Evolutionary conservation across 1,140 invertebrate genomes (phyloP).

Genomic region (Cotesia chilonis): DNA sequence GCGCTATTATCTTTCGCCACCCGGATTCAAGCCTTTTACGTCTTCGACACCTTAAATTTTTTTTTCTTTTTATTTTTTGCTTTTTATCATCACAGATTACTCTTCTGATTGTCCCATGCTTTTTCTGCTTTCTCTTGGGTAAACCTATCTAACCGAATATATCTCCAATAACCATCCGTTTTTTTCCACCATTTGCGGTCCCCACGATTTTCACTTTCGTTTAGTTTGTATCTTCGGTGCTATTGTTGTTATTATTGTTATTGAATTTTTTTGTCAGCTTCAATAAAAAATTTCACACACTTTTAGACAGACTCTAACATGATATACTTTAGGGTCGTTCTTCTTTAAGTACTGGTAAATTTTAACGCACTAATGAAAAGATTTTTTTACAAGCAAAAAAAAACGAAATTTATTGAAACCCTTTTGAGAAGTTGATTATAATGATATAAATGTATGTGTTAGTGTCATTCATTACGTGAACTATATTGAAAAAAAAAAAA

Average conservation of each 20-base stretch:
- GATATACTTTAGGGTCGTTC: too few relatives aligned
- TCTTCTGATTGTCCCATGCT: not conserved
- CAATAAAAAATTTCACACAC: too few relatives aligned
- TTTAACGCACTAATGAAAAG: too few relatives aligned
- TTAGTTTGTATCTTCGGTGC: not conserved
- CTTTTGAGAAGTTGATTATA: too few relatives aligned
- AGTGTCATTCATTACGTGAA: too few relatives aligned
- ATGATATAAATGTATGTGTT: too few relatives aligned
- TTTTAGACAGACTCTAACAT: too few relatives aligned
- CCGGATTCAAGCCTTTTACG: slow-evolving; percentile 37
- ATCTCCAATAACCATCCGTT: slow-evolving; percentile 19
- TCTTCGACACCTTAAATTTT: slow-evolving; percentile 32
- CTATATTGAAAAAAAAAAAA: too few relatives aligned
- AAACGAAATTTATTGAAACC: too few relatives aligned
- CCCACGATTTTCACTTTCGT: not conserved
- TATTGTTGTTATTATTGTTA: not conserved
- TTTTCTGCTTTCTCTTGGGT: not conserved
- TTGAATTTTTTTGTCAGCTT: too few relatives aligned
- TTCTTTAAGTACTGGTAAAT: too few relatives aligned
- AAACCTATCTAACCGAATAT: slow-evolving; percentile 25
- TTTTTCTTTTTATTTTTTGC: slow-evolving; percentile 16
- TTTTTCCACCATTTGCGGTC: slow-evolving; percentile 12
- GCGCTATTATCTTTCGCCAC: slow-evolving; percentile 53
- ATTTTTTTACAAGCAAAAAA: too few relatives aligned
- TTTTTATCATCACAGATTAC: slow-evolving; percentile 20